Evolutionary conservation across 1,140 invertebrate genomes (phyloP).

Genomic region (Nixonia krombeini): DNA sequence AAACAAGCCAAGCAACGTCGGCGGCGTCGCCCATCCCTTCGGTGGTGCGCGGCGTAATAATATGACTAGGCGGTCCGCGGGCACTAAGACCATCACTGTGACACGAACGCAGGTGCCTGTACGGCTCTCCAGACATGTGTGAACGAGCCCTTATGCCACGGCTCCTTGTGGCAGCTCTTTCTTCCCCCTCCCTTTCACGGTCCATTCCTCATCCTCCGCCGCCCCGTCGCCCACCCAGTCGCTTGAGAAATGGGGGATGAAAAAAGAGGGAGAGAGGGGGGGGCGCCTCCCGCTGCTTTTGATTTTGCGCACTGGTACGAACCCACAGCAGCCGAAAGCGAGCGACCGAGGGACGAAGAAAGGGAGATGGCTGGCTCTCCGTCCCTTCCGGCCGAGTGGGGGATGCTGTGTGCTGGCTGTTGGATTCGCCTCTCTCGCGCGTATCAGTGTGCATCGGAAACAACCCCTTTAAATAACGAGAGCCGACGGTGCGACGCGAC

Average conservation of each 20-base stretch:
- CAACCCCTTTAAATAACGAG: constrained; percentile 48
- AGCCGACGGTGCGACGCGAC: constrained; percentile 24
- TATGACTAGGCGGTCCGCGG: constrained; percentile 9
- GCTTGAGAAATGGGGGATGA: constrained; percentile 1
- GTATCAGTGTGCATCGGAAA: constrained; percentile 56
- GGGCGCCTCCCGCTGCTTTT: constrained; percentile 13
- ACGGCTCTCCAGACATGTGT: constrained; percentile 14
- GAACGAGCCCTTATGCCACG: constrained; percentile 35
- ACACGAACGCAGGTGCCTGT: neutral
- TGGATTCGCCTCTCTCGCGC: constrained; percentile 44
- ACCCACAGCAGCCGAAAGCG: too few species aligned
- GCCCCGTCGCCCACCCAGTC: too few species aligned
- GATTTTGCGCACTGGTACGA: constrained; percentile 47
- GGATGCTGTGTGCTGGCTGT: constrained; percentile 50
- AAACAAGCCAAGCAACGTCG: constrained; percentile 25
- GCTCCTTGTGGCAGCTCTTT: too few species aligned
- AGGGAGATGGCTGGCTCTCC: constrained; percentile 22
- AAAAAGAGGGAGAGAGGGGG: neutral
- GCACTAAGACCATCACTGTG: constrained; percentile 9
- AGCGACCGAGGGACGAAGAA: too few species aligned
- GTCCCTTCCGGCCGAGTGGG: constrained; percentile 43
- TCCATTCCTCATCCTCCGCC: constrained; percentile 3
- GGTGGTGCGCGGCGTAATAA: constrained; percentile 11
- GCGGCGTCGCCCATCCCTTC: neutral
- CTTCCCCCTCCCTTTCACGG: neutral